Evolutionary conservation across 2,113 vertebrate genomes (phyloP).

Genomic region (Scophthalmus maximus): DNA sequence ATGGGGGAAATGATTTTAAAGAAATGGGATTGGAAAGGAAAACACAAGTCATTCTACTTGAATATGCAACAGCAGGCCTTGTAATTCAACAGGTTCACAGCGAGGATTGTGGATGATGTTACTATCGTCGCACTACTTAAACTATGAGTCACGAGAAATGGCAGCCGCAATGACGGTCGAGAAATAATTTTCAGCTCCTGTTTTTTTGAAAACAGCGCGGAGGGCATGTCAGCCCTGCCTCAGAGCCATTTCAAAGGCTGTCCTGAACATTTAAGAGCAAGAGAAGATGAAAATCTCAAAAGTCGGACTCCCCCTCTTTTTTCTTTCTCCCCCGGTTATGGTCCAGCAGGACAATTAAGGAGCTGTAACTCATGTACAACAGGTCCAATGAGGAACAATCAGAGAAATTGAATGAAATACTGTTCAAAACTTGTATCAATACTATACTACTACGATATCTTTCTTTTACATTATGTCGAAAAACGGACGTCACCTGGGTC

Average conservation of each 20-base stretch:
- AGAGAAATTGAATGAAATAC: background rate
- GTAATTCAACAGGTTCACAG: too few species aligned
- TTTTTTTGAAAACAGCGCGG: too few species aligned
- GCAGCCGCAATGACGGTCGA: background rate
- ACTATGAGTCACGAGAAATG: too few species aligned
- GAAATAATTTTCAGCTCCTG: background rate
- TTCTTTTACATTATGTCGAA: too few species aligned
- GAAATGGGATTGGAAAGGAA: background rate
- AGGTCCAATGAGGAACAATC: background rate
- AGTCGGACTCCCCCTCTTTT: too few species aligned
- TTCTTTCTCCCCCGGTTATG: background rate
- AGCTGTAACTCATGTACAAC: too few species aligned
- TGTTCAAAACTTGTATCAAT: too few species aligned
- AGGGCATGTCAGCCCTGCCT: background rate
- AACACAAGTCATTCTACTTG: background rate
- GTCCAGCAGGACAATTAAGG: background rate
- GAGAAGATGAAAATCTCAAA: too few species aligned
- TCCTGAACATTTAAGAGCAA: background rate
- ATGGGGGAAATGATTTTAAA: slow-evolving; percentile 24
- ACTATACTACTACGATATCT: too few species aligned
- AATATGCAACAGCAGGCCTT: background rate
- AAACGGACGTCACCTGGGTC: too few species aligned
- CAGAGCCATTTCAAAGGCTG: too few species aligned
- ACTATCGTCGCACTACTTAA: background rate
- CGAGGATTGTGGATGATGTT: background rate